Evolutionary conservation across 2,797 vertebrate species (phyloP).

Genomic region (Microhierax caerulescens): DNA sequence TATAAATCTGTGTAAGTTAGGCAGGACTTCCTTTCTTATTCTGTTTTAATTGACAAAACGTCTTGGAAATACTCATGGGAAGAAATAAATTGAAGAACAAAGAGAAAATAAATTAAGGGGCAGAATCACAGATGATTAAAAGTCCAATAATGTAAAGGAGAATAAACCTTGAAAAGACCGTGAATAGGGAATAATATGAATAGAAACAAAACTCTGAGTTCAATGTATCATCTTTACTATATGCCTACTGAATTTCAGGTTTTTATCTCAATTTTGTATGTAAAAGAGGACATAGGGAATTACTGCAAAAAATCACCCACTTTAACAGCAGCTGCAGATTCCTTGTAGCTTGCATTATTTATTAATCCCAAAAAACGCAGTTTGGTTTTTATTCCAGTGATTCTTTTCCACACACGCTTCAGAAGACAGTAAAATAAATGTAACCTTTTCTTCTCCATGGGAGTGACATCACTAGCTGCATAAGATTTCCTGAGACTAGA

Average conservation of each 20-base stretch:
- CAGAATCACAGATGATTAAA: neutral
- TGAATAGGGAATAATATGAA: neutral
- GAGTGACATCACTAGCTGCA: neutral
- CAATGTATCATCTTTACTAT: conserved; percentile 16
- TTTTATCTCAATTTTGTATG: conserved; percentile 10
- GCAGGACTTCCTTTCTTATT: neutral
- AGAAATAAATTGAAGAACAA: conserved; percentile 23
- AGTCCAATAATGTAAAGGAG: conserved; percentile 14
- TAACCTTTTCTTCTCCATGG: neutral
- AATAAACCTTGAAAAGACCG: neutral
- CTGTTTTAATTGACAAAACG: neutral
- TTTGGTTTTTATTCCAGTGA: neutral
- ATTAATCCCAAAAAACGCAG: neutral
- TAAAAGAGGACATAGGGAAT: neutral
- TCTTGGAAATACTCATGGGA: neutral
- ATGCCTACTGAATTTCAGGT: neutral
- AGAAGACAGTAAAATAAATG: neutral
- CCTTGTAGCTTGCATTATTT: conserved; percentile 10
- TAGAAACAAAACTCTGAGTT: neutral
- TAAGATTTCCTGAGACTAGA: neutral
- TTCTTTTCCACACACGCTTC: neutral
- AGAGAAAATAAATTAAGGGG: neutral
- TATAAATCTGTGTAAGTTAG: neutral
- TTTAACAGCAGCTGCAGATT: conserved; percentile 3
- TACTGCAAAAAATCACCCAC: neutral